Conservation (phyloP, 2,113 vertebrate genomes). For the Cacatua alba region DNA sequence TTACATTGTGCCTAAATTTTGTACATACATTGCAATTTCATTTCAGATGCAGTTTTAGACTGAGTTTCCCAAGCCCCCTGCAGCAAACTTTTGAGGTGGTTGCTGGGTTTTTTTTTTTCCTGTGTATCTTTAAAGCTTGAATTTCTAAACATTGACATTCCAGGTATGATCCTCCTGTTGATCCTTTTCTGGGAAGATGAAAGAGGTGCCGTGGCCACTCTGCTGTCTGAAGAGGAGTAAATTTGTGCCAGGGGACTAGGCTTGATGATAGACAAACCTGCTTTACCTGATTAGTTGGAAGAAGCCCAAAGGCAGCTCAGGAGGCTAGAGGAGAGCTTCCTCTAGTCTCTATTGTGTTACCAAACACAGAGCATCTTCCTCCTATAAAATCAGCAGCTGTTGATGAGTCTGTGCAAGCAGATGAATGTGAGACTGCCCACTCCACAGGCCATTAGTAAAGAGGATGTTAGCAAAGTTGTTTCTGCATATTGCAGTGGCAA, state of each 20-base stretch:
- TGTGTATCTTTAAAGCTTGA: not conserved
- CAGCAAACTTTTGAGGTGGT: not conserved
- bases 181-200: not conserved
- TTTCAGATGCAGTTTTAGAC: not conserved
- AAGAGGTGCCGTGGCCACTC: not conserved
- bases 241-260: not conserved
- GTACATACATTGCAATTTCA: not conserved
- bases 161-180: not conserved
- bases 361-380: not conserved
- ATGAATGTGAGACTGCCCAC: not conserved
- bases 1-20: constrained; percentile 7
- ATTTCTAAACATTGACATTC: not conserved
- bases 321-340: not conserved
- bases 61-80: not conserved
- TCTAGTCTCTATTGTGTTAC: not conserved
- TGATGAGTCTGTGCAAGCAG: not conserved
- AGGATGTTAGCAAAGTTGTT: not conserved
- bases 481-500: not conserved
- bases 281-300: not conserved
- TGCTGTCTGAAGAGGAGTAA: not conserved
- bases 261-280: not conserved
- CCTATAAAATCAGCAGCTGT: not conserved
- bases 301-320: not conserved
- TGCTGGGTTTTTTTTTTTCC: not conserved
- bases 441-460: not conserved